Conservation (phyloP, 2,113 vertebrate genomes). For the Asarcornis scutulata region DNA sequence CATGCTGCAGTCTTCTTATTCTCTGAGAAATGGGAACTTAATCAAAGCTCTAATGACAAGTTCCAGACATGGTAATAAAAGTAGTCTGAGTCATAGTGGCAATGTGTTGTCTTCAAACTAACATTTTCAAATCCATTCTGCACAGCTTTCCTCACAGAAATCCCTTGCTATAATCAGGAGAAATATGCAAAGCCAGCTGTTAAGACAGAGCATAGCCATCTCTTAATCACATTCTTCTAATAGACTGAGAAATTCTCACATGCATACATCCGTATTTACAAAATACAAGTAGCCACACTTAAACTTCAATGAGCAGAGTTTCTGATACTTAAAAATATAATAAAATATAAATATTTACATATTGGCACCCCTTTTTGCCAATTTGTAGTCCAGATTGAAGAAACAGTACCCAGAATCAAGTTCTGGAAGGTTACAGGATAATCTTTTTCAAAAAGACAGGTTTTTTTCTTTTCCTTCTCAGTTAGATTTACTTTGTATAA, state of each 20-base stretch:
- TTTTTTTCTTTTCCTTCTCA: neutral
- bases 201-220: neutral
- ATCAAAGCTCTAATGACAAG: slow-evolving; percentile 39
- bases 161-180: neutral
- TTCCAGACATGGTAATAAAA: slow-evolving; percentile 30
- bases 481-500: neutral
- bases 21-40: slow-evolving; percentile 8
- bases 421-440: fast-evolving
- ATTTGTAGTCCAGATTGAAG: neutral
- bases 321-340: neutral
- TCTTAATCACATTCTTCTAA: neutral
- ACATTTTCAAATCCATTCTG: slow-evolving; percentile 2
- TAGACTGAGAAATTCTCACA: neutral
- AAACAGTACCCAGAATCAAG: neutral
- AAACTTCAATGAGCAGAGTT: neutral
- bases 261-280: neutral
- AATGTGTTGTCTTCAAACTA: slow-evolving; percentile 17
- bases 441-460: neutral
- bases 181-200: slow-evolving; percentile 20
- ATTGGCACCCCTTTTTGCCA: neutral
- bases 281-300: neutral
- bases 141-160: neutral
- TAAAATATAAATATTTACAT: neutral
- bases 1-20: neutral
- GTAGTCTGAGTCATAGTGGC: neutral